Evolutionary conservation across 2,797 vertebrate genomes (phyloP), one percentile per base, ranked within the genome.

Genomic region (Acrossocheilus fasciatus): DNA sequence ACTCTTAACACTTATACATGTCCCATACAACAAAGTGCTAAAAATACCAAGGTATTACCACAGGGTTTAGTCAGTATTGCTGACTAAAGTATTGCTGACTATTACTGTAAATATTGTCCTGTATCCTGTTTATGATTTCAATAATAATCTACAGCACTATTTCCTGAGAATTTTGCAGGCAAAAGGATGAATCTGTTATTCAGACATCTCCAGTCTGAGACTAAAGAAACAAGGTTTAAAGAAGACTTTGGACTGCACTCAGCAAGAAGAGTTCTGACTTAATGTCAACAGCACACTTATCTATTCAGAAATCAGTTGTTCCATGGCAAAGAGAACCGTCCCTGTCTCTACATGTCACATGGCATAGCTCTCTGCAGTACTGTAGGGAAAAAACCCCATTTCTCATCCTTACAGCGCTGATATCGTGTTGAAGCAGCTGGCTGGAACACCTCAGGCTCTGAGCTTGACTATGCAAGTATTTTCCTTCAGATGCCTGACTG

Each of bases 361-460:
- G 45, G n/a, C 57, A 80, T 45, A 30, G 9, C n/a, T 45, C 59
- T 79, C 39, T 26, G 17, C 36, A 62, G 39, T 45, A 4, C 57
- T 80, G n/a, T 62, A 76, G 23, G 76, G 43, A 36, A 79, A 68
- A 54, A 66, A 45, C 2, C 2, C 30, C 30, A 80, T 52, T 81
- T 75, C 47, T 41, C 23, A 57, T 36, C 41, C 78, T 87, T 84
- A 85, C 69, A 80, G 47, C 74, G 88, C 74, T 62, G 50, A 89
- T 91, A 90, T 86, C 87, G 30, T 79, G 84, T 50, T 88, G 82
- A 75, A 83, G 90, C 92, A 92, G 91, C 92, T 93, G 92, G 87
- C 86, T 90, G 84, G 81, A 84, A 83, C 87, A 91, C 91, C 92
- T 93, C 70, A 4, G 90, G 90, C 85, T 91, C 86, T 90, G 69